phyloP scores from a whole-genome alignment of 2,113 vertebrate genomes.

The Nothoprocta pentlandii region DNA sequence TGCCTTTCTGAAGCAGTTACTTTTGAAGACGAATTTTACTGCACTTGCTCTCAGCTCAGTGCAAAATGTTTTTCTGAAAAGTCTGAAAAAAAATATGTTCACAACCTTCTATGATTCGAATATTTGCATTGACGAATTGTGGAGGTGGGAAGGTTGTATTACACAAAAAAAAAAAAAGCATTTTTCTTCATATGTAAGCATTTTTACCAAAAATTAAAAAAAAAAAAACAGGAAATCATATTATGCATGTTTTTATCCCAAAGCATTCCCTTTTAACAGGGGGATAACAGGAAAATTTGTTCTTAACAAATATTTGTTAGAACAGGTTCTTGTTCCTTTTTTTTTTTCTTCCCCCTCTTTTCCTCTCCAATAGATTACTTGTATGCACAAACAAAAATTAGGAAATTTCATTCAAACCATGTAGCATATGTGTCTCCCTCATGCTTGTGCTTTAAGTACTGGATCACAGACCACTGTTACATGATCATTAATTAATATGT shows the following conservation, averaged over 20 bases:
- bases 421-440: neutral
- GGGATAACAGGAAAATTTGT: too few relatives aligned
- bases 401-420: neutral
- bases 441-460: neutral
- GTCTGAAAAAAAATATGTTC: neutral
- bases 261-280: neutral
- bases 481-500: neutral
- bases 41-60: neutral
- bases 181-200: neutral
- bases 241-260: neutral
- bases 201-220: neutral
- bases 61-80: neutral
- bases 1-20: neutral
- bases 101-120: neutral
- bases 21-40: neutral
- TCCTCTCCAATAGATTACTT: neutral
- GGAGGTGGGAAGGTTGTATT: neutral
- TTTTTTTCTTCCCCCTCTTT: neutral
- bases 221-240: neutral
- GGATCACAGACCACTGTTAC: neutral
- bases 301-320: neutral
- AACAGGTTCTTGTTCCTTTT: neutral
- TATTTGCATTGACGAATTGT: accelerated
- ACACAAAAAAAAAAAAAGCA: neutral
- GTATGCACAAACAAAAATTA: neutral